A percentile compares a stretch with the other conserved stretches of the same genome.
Evolutionary conservation across 2,113 vertebrate genomes (phyloP).

Genomic region (Lepisosteus osseus): DNA sequence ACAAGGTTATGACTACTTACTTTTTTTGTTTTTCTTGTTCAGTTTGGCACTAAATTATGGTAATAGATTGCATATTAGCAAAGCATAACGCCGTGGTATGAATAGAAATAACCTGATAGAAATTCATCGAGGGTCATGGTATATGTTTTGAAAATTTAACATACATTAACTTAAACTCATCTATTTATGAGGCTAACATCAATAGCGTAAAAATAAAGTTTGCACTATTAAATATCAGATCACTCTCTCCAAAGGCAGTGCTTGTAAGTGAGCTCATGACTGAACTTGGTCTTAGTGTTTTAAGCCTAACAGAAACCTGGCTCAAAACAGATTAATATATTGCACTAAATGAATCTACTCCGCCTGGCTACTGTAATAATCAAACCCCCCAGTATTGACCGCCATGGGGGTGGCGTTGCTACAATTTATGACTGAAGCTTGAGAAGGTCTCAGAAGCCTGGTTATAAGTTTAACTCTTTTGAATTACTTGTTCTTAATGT

Average conservation of each 20-base stretch:
- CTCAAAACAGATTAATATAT: neutral
- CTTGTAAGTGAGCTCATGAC: neutral
- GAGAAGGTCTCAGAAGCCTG: neutral
- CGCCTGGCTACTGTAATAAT: neutral
- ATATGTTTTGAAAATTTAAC: no score
- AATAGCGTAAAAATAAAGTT: neutral
- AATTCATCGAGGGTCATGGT: no score
- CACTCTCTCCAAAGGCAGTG: neutral
- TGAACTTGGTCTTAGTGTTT: neutral
- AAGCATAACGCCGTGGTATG: no score
- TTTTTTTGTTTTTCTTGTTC: no score
- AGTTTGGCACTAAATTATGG: no score
- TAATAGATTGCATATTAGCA: no score
- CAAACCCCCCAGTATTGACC: neutral
- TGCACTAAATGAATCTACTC: constrained; percentile 3
- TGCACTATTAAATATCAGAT: constrained; percentile 8
- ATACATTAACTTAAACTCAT: no score
- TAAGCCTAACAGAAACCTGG: neutral
- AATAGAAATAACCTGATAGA: no score
- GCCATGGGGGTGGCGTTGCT: constrained; percentile 1
- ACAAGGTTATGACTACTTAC: no score
- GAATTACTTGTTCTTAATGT: neutral
- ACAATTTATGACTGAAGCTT: neutral
- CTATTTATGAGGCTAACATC: no score
- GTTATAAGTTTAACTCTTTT: neutral